A percentile compares a stretch with the other conserved stretches of the same genome.
These are phyloP conservation scores for Peromyscus polionotus DNA, from an alignment of 2,113 vertebrate species.

Conservation along the genomic window DNA sequence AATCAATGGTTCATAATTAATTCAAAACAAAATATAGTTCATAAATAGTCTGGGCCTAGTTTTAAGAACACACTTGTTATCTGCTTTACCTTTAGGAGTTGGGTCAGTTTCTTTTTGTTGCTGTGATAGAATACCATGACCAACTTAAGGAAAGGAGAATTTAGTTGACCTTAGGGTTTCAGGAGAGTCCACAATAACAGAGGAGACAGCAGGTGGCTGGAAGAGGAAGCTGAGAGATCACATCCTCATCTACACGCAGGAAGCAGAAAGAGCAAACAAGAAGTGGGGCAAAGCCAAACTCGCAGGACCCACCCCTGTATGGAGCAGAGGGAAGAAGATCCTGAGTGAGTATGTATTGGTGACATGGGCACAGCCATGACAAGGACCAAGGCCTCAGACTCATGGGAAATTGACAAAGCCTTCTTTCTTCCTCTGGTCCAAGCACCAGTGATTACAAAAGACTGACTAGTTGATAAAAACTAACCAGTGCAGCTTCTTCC, in stretches of 20 bases:
- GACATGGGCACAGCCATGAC: background rate
- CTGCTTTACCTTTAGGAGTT: background rate
- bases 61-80: slow-evolving; percentile 5
- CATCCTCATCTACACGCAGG: background rate
- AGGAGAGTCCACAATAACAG: no score
- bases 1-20: slow-evolving; percentile 41
- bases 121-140: background rate
- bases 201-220: background rate
- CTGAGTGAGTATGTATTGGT: background rate
- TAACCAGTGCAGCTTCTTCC: background rate
- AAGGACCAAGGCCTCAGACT: background rate
- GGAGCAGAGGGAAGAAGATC: background rate
- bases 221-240: background rate
- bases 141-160: background rate
- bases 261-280: background rate
- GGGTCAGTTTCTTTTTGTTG: background rate
- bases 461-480: background rate
- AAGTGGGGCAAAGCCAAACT: background rate
- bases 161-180: background rate
- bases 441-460: background rate
- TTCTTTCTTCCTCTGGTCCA: background rate
- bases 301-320: background rate
- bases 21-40: slow-evolving; percentile 31
- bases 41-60: background rate
- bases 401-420: background rate